Conservation (phyloP, 64 coral and sea anemone species). For the Dendronephthya gigantea region DNA sequence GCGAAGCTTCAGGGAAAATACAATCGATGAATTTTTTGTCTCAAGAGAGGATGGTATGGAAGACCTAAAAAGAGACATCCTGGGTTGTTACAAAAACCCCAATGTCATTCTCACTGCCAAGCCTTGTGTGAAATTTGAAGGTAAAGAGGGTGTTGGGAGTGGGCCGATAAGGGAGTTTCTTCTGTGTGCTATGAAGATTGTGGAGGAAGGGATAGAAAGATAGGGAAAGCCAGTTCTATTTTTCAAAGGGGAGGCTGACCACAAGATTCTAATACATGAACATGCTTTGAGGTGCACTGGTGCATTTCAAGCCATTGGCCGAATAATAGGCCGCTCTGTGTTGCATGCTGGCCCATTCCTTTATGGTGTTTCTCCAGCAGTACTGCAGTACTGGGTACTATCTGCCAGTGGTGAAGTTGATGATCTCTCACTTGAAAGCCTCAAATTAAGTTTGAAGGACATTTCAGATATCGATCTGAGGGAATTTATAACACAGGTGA, state of each 20-base stretch:
- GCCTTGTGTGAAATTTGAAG: background rate
- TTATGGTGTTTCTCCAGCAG: slow-evolving; percentile 28
- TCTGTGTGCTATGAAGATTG: background rate
- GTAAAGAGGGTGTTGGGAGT: slow-evolving; percentile 30
- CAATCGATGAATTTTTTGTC: too few species aligned
- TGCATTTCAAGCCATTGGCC: slow-evolving; percentile 26
- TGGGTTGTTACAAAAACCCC: slow-evolving; percentile 1
- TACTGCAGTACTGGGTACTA: background rate
- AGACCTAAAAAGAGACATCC: slow-evolving; percentile 13
- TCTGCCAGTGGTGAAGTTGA: background rate
- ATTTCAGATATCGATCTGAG: slow-evolving; percentile 25
- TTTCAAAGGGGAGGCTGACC: slow-evolving; percentile 24
- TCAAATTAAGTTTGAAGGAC: background rate
- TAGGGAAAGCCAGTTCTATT: background rate
- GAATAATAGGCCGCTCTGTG: slow-evolving; percentile 19
- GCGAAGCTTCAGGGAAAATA: too few species aligned
- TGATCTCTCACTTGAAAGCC: background rate
- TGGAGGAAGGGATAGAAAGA: slow-evolving; percentile 10
- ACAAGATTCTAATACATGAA: slow-evolving; percentile 25
- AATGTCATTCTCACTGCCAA: background rate
- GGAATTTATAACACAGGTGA: too few species aligned
- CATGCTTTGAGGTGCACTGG: slow-evolving; percentile 12
- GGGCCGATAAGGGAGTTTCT: slow-evolving; percentile 19
- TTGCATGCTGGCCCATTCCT: background rate
- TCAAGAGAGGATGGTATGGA: background rate